Conservation (phyloP, 2,888 invertebrate species). For the Cylloceria caligata region DNA sequence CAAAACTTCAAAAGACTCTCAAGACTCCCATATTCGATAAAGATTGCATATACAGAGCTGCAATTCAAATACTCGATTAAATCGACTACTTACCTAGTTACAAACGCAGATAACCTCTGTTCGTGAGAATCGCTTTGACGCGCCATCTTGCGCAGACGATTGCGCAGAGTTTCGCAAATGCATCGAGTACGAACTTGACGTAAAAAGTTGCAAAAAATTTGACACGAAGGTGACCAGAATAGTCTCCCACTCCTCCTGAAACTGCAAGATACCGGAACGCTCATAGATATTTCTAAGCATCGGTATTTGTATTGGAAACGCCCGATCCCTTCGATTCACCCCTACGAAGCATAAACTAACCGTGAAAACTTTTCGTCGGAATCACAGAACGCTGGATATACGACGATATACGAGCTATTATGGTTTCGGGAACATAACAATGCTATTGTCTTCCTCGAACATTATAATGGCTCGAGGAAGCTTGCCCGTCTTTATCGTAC, state of each 20-base stretch:
- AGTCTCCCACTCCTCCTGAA: neutral
- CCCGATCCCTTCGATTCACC: conserved; percentile 9
- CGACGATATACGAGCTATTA: conserved; percentile 64
- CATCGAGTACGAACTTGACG: too few species aligned
- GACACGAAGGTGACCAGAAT: neutral
- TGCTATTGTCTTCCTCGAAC: conserved; percentile 66
- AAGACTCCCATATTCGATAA: too few species aligned
- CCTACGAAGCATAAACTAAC: neutral
- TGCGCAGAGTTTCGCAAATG: too few species aligned
- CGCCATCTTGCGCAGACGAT: too few species aligned
- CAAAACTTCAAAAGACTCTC: too few species aligned
- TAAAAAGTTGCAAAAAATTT: neutral
- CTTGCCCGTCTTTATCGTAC: conserved; percentile 8
- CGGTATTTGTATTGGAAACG: conserved; percentile 13
- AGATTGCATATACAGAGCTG: too few species aligned
- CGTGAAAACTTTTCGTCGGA: conserved; percentile 54
- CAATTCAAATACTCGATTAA: too few species aligned
- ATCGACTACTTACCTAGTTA: too few species aligned
- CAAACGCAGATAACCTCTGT: too few species aligned
- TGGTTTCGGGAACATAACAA: conserved; percentile 68
- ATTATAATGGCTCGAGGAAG: conserved; percentile 26
- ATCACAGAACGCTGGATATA: conserved; percentile 23
- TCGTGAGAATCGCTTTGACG: too few species aligned
- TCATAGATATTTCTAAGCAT: conserved; percentile 9
- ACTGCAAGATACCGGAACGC: neutral